Evolutionary conservation across 2,888 invertebrate species (phyloP).

Genomic region (Stenoptilia bipunctidactyla): DNA sequence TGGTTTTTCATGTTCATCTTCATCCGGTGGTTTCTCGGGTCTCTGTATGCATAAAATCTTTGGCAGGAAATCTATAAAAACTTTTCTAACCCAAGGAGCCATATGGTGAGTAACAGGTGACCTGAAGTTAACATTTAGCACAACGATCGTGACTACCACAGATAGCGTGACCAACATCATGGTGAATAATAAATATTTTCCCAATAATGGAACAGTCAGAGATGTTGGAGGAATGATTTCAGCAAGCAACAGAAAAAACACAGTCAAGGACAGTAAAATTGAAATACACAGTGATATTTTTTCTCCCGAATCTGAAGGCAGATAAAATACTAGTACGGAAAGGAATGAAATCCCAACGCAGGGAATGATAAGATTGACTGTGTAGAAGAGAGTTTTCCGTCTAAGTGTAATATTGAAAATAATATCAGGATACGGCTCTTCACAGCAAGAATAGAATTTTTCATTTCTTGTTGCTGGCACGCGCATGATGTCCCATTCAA

Average conservation of each 20-base stretch:
- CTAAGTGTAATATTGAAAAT: slow-evolving; percentile 96
- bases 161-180: slow-evolving; percentile 95
- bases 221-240: slow-evolving; percentile 97
- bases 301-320: slow-evolving; percentile 97
- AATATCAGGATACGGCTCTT: slow-evolving; percentile 97
- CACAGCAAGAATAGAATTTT: slow-evolving; percentile 96
- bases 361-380: slow-evolving; percentile 96
- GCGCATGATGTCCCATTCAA: slow-evolving; percentile 98
- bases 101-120: slow-evolving; percentile 94
- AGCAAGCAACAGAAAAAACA: slow-evolving; percentile 92
- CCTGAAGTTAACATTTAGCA: slow-evolving; percentile 92
- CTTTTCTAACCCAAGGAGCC: slow-evolving; percentile 90
- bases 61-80: slow-evolving; percentile 89
- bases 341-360: slow-evolving; percentile 97
- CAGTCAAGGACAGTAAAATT: slow-evolving; percentile 91
- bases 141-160: slow-evolving; percentile 93
- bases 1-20: slow-evolving; percentile 66
- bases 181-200: slow-evolving; percentile 93
- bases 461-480: slow-evolving; percentile 92
- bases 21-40: slow-evolving; percentile 84
- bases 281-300: slow-evolving; percentile 97
- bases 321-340: slow-evolving; percentile 96
- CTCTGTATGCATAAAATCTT: slow-evolving; percentile 89
- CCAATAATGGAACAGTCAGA: slow-evolving; percentile 89
- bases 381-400: slow-evolving; percentile 96